phyloP scores from a whole-genome alignment of 2,888 invertebrate species.

The Xiphydria camelus region DNA sequence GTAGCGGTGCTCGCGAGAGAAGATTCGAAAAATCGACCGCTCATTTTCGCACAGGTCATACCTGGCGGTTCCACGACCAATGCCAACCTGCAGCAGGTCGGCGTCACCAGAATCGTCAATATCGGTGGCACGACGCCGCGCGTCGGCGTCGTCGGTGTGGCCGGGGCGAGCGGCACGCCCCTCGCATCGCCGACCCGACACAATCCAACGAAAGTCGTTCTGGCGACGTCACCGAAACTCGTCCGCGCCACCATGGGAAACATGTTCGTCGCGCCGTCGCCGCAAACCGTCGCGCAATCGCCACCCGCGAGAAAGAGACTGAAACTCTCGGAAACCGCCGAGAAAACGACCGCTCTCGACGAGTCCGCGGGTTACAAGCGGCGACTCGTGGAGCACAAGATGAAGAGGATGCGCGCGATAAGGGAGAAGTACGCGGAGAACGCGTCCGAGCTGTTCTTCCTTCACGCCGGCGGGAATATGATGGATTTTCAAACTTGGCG shows the following conservation, averaged over 20 bases:
- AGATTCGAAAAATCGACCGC: no score
- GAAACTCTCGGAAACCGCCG: slow-evolving; percentile 53
- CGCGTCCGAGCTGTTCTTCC: slow-evolving; percentile 82
- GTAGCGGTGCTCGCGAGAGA: no score
- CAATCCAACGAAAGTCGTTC: slow-evolving; percentile 49
- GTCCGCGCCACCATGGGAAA: slow-evolving; percentile 51
- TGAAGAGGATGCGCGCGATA: slow-evolving; percentile 69
- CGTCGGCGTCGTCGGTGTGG: slow-evolving; percentile 45
- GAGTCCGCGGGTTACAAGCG: slow-evolving; percentile 62
- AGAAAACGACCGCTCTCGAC: slow-evolving; percentile 43
- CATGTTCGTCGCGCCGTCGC: slow-evolving; percentile 52
- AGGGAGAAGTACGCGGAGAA: slow-evolving; percentile 78
- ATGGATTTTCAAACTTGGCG: slow-evolving; percentile 86
- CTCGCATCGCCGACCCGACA: slow-evolving; percentile 48
- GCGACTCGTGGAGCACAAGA: slow-evolving; percentile 72
- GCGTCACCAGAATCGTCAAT: slow-evolving; percentile 62
- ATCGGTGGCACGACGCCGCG: slow-evolving; percentile 49
- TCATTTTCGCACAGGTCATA: slow-evolving; percentile 54
- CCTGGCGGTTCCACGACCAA: slow-evolving; percentile 47
- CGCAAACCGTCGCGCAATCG: slow-evolving; percentile 40
- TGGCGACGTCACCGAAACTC: slow-evolving; percentile 53
- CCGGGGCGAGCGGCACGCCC: slow-evolving; percentile 42
- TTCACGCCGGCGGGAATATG: slow-evolving; percentile 85
- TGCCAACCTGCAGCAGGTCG: slow-evolving; percentile 55
- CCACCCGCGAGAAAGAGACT: slow-evolving; percentile 60